Conservation (phyloP, 2,797 vertebrate genomes). For the Mormyrops attenuatus region DNA sequence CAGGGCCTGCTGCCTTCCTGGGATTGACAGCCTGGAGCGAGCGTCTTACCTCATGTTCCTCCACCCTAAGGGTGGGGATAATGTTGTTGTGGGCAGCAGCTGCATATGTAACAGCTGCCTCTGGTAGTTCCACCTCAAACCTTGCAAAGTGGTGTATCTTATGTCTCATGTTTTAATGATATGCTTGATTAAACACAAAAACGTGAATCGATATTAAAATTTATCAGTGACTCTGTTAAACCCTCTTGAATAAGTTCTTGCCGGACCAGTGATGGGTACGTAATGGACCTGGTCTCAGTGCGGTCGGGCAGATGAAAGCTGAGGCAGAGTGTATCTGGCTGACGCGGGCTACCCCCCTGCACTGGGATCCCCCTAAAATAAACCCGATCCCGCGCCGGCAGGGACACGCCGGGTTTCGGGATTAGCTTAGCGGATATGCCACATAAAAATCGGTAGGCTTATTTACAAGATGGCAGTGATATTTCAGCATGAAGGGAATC, state of each 20-base stretch:
- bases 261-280: not conserved
- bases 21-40: no score
- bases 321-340: not conserved
- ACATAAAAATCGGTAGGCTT: not conserved
- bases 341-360: not conserved
- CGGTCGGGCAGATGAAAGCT: not conserved
- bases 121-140: no score
- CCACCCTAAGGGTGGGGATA: no score
- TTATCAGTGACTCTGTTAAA: not conserved
- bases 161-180: not conserved
- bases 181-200: not conserved
- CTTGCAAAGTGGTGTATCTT: no score
- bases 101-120: no score
- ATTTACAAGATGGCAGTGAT: not conserved
- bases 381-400: no score
- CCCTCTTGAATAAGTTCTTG: not conserved
- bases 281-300: not conserved
- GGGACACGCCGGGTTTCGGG: not conserved
- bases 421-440: not conserved
- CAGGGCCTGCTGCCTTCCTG: no score
- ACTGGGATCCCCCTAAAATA: not conserved
- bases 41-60: no score
- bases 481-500: not conserved
- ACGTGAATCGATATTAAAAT: conserved; percentile 13
- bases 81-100: no score